Evolutionary conservation across 2,888 invertebrate species (phyloP), one percentile per base, ranked within the genome.

Genomic region (Papilio protenor): DNA sequence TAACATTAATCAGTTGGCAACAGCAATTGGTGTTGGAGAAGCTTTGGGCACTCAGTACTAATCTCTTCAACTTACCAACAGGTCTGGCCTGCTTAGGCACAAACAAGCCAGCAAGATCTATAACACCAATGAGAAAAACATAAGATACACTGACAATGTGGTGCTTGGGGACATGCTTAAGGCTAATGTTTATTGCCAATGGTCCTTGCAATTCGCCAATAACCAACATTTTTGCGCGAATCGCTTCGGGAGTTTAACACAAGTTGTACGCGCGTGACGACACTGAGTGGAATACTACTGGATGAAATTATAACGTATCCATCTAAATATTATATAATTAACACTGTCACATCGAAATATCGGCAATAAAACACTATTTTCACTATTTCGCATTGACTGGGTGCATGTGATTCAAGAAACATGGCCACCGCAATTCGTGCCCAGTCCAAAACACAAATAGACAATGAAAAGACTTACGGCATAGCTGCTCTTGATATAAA

Each of bases 91-190:
- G 94, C 95, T 95, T 95, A 96, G 96, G 96, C 96, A 96, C 96
- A 96, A 96, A 96, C 96, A 96, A 96, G 96, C 96, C 96, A 96
- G 96, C 96, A 96, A 96, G 94, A 96, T 96, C 96, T 96, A 96
- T 95, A 96, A 96, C 95, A 95, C 93, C 94, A 96, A 95, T 91
- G 89, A 93, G 90, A 94, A 92, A 91, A 87, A 91, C 89, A 86
- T 93, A 87, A 94, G 92, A 88, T 83, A 85, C 88, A 90, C 89
- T 90, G 90, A 89, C 89, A 91, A 92, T 92, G 93, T 92, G 92
- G 90, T 92, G 92, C 92, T 84, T 89, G 83, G 87, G 88, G 88
- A 95, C 93, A 90, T 91, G 89, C 91, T 89, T 87, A 89, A 84
- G 84, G 85, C 86, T 90, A 89, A 81, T 84, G 83, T 85, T 89